phyloP scores from a whole-genome alignment of 1,140 invertebrate species.

The Theocolax elegans region DNA sequence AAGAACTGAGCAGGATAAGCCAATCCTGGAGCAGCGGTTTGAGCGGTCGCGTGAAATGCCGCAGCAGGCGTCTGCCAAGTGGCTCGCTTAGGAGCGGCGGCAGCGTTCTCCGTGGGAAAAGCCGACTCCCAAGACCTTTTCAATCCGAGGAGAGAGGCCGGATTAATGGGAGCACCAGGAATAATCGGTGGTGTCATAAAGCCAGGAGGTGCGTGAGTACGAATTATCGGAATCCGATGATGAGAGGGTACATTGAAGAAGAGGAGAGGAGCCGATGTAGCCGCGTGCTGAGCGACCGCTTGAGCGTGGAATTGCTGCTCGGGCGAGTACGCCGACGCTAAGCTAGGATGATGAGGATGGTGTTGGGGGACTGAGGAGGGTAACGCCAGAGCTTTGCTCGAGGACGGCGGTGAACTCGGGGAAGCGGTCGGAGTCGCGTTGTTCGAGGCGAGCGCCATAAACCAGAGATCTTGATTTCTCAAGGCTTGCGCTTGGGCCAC shows the following conservation, averaged over 20 bases:
- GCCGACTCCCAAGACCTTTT: conserved; percentile 67
- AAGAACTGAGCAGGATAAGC: conserved; percentile 67
- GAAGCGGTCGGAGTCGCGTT: conserved; percentile 62
- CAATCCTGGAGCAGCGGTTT: conserved; percentile 52
- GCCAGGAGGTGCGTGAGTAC: conserved; percentile 61
- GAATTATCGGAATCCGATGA: conserved; percentile 62
- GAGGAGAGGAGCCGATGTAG: conserved; percentile 58
- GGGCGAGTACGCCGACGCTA: conserved; percentile 68
- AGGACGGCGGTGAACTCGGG: conserved; percentile 50
- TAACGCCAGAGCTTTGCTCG: conserved; percentile 55
- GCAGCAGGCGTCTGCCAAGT: conserved; percentile 59
- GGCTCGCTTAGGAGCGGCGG: conserved; percentile 55
- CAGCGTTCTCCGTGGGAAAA: conserved; percentile 57
- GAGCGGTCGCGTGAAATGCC: conserved; percentile 53
- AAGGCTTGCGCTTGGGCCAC: conserved; percentile 57
- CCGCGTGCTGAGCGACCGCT: conserved; percentile 50
- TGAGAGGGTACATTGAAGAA: conserved; percentile 61
- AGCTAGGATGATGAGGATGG: conserved; percentile 48
- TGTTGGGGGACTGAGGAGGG: conserved; percentile 46
- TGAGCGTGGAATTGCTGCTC: conserved; percentile 54
- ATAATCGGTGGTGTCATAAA: conserved; percentile 61
- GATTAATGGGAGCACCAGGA: conserved; percentile 56
- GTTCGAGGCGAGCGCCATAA: conserved; percentile 64
- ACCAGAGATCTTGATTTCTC: conserved; percentile 62
- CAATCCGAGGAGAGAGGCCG: conserved; percentile 66